Base-by-base conservation (phyloP, 2,888 invertebrate species). In the Lithophane leautieri region DNA sequence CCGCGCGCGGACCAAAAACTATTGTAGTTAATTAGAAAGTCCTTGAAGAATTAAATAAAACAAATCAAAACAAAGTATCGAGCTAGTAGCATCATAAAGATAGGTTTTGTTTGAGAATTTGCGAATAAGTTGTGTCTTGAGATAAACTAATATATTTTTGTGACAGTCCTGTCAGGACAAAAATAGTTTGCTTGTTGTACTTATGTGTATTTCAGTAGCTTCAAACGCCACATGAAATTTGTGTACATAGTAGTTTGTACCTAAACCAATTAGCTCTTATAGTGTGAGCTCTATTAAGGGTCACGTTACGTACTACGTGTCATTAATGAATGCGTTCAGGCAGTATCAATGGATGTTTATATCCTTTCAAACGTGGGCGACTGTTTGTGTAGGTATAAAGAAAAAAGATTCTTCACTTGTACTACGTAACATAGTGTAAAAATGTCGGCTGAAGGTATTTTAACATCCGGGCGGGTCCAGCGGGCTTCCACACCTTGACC, bases 401-500 rank as follows among this genome's bases (percentile, higher is more conserved):
- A 79, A 85, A 74, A 82, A 84, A 72, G 54, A 70, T 79, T 71
- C 74, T 73, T 79, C 66, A 62, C 61, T 73, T 79, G 66, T 69
- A 83, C 54, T 69, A 70, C 66, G 52, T 79, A 86, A 79, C 61
- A 81, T 77, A 70, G 77, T 81, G 72, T 78, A 80, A 82, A 75
- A 85, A 77, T 70, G 63, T 62, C 63, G 42, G 67, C 62, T 67
- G 78, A 83, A 73, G 81, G 81, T 86, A 82, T 82, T 83, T 81
- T 81, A 86, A 82, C 88, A 90, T 90, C 91, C 89, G 91, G 92
- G 90, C 86, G 89, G 90, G 92, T 92, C 92, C 92, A 89, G 83
- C 86, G 90, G 90, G 91, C 91, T 93, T 94, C 92, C 92, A 93
- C 91, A 95, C 96, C 96, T 96, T 96, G 96, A 96, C 95, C 96